Percentiles rank a stretch among this genome's conserved stretches.
These are phyloP conservation scores for Tinea pellionella DNA, from an alignment of 2,888 invertebrate species.

Conservation along the genomic window DNA sequence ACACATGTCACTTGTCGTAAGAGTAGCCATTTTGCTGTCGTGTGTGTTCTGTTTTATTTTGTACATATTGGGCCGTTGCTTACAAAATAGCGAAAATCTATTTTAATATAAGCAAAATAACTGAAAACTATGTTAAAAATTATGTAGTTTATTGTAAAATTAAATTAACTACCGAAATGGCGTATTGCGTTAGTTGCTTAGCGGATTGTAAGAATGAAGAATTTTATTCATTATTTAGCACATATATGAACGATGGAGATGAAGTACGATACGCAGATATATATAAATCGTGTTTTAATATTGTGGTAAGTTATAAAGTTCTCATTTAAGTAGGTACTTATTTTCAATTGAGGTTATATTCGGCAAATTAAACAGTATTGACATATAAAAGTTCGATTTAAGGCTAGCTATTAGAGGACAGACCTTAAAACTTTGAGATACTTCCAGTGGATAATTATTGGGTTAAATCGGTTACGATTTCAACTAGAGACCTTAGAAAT, in stretches of 20 bases:
- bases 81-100: neutral
- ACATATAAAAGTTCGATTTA: no score
- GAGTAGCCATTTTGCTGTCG: neutral
- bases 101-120: no score
- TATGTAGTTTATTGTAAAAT: neutral
- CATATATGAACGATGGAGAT: conserved; percentile 13
- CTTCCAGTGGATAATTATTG: no score
- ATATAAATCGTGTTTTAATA: conserved; percentile 17
- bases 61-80: neutral
- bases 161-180: neutral
- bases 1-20: neutral
- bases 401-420: no score
- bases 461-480: no score
- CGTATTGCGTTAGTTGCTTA: conserved; percentile 16
- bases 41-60: neutral
- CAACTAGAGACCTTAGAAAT: no score
- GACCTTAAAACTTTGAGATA: no score
- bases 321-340: no score
- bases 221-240: conserved; percentile 15
- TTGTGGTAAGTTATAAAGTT: conserved; percentile 11
- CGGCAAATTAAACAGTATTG: no score
- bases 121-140: neutral
- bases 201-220: neutral
- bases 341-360: no score
- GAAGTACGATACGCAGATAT: conserved; percentile 15